These are phyloP conservation scores for Ectemnius cavifrons DNA, from an alignment of 2,888 invertebrate species.

Conservation along the genomic window DNA sequence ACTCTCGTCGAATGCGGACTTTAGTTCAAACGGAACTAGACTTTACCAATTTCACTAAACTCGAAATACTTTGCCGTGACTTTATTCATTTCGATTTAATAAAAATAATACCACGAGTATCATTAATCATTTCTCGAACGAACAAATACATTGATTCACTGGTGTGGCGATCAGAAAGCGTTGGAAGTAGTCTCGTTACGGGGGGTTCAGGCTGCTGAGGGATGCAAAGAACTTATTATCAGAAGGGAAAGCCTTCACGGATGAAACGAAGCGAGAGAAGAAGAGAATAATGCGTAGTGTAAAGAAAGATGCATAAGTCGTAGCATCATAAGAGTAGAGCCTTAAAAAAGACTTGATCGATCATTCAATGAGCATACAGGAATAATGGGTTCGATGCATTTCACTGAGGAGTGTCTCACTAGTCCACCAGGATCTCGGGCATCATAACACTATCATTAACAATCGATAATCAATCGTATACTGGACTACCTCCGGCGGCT, in stretches of 20 bases:
- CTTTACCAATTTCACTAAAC: too few relatives aligned
- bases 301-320: neutral
- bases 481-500: too few relatives aligned
- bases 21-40: too few relatives aligned
- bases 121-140: too few relatives aligned
- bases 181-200: neutral
- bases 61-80: too few relatives aligned
- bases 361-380: conserved; percentile 3
- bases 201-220: too few relatives aligned
- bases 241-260: neutral
- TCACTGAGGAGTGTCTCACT: too few relatives aligned
- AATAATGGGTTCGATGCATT: neutral
- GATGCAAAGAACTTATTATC: neutral
- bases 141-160: neutral
- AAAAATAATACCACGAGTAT: neutral
- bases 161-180: conserved; percentile 8
- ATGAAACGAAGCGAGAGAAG: neutral
- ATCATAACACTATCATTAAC: too few relatives aligned
- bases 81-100: too few relatives aligned
- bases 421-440: too few relatives aligned
- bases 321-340: neutral
- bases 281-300: conserved; percentile 1
- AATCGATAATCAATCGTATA: too few relatives aligned
- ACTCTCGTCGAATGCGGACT: too few relatives aligned
- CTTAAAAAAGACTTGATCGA: neutral